phyloP scores from a whole-genome alignment of 2,888 invertebrate species.

The Pristionchus arcanus region DNA sequence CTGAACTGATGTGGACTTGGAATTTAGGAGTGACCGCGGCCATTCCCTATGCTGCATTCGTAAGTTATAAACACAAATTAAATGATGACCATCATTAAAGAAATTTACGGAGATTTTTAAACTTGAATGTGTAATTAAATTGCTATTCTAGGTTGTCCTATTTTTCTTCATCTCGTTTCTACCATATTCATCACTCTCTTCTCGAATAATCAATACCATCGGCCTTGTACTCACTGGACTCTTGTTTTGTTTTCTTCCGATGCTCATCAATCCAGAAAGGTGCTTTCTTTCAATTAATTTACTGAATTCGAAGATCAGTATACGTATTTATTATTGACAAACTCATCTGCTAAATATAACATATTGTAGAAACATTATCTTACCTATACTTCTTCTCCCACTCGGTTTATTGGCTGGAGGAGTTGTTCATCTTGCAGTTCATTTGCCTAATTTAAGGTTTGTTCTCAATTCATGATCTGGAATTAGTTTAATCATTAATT shows the following conservation, averaged over 20 bases:
- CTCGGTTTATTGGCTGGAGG: slow-evolving; percentile 5
- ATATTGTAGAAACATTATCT: slow-evolving; percentile 8
- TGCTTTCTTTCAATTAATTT: neutral
- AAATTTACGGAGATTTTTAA: neutral
- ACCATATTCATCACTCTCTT: slow-evolving; percentile 10
- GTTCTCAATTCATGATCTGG: neutral
- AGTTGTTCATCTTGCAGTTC: slow-evolving; percentile 27
- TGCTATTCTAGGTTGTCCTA: neutral
- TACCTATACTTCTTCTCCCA: slow-evolving; percentile 27
- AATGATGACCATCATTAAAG: neutral
- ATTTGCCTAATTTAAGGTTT: neutral
- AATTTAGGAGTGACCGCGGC: slow-evolving; percentile 53
- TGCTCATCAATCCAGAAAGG: slow-evolving; percentile 50
- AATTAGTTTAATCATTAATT: neutral
- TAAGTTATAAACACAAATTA: neutral
- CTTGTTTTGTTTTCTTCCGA: neutral
- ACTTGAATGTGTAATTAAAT: neutral
- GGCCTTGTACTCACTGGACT: slow-evolving; percentile 46
- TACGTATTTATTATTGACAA: neutral
- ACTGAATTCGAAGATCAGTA: neutral
- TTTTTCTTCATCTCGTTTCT: slow-evolving; percentile 46
- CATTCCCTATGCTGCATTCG: slow-evolving; percentile 26
- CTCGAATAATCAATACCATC: slow-evolving; percentile 45
- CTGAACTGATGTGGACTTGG: slow-evolving; percentile 36
- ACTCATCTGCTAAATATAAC: neutral